A percentile compares a stretch with the other conserved stretches of the same genome.
Evolutionary conservation across 2,797 vertebrate species (phyloP).

Genomic region (Cynopterus sphinx): DNA sequence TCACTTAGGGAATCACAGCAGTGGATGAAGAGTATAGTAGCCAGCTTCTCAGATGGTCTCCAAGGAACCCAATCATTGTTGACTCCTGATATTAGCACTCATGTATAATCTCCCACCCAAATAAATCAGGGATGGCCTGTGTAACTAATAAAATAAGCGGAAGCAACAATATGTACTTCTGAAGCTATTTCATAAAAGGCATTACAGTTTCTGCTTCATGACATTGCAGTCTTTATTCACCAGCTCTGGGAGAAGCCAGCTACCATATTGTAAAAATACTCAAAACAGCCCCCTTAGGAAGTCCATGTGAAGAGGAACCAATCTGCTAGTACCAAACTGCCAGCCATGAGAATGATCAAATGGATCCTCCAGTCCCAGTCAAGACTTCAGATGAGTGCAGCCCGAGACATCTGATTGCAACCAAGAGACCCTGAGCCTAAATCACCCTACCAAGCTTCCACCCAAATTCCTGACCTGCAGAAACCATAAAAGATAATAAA

Average conservation of each 20-base stretch:
- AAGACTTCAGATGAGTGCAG: not conserved
- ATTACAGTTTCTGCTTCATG: slow-evolving; percentile 20
- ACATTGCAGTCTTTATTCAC: not conserved
- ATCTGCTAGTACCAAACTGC: not conserved
- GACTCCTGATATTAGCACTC: not conserved
- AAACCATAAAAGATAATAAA: not conserved
- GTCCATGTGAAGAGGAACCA: not conserved
- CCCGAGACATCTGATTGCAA: not conserved
- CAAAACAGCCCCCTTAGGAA: not conserved
- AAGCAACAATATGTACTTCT: not conserved
- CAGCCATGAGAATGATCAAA: not conserved
- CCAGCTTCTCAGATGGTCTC: not conserved
- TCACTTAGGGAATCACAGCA: not conserved
- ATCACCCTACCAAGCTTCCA: not conserved
- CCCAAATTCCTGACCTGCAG: not conserved
- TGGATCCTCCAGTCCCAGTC: not conserved
- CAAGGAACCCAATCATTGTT: not conserved
- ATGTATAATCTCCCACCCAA: not conserved
- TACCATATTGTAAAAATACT: not conserved
- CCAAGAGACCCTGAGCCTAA: not conserved
- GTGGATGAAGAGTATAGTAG: not conserved
- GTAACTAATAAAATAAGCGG: not conserved
- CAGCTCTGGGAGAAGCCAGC: not conserved
- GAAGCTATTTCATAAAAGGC: not conserved
- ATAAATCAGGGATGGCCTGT: not conserved